These are phyloP conservation scores for Zootoca vivipara DNA, from an alignment of 2,113 vertebrate genomes.

Conservation along the genomic window DNA sequence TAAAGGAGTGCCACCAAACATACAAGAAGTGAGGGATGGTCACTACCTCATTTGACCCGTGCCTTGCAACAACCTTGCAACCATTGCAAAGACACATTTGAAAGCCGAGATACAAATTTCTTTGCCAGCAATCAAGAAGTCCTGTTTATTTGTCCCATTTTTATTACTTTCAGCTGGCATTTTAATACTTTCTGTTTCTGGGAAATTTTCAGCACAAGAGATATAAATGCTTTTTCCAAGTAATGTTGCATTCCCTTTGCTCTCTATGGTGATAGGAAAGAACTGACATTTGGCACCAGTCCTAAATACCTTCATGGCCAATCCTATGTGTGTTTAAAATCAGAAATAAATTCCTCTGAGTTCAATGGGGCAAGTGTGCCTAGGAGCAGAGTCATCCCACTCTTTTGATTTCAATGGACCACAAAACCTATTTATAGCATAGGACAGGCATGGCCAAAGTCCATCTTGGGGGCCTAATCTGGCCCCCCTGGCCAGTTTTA, in stretches of 20 bases:
- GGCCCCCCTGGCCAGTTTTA: no score
- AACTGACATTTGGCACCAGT: neutral
- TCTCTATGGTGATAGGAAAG: neutral
- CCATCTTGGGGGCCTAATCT: no score
- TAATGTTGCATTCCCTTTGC: neutral
- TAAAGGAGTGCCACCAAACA: neutral
- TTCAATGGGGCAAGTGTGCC: neutral
- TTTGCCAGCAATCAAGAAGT: neutral
- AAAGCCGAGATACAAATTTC: neutral
- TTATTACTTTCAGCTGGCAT: conserved; percentile 27
- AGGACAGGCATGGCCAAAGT: no score
- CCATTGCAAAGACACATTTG: neutral
- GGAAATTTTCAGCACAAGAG: neutral
- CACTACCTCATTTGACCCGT: conserved; percentile 18
- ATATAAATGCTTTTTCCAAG: neutral
- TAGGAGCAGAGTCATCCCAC: neutral
- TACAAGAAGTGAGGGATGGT: neutral
- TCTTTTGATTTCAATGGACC: neutral
- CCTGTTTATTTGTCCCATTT: conserved; percentile 26
- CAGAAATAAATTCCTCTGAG: neutral
- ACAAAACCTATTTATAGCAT: no score
- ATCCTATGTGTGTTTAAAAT: neutral
- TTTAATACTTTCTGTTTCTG: neutral
- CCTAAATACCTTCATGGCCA: neutral
- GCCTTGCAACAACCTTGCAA: conserved; percentile 3